These are phyloP conservation scores for Mormyrus lacerda DNA, from an alignment of 2,113 vertebrate species.

Conservation along the genomic window DNA sequence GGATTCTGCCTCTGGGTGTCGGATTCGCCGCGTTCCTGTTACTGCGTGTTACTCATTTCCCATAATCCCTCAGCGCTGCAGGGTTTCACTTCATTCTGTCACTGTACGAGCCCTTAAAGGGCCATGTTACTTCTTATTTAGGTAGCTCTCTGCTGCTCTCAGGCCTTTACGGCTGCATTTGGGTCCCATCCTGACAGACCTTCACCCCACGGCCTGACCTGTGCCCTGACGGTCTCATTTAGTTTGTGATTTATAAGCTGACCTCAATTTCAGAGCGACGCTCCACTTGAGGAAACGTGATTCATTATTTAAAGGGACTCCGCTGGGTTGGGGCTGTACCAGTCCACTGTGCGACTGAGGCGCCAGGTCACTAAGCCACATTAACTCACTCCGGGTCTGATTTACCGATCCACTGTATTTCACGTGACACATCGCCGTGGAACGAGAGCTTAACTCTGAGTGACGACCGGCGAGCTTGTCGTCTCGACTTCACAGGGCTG, in stretches of 20 bases:
- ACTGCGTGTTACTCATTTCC: not conserved
- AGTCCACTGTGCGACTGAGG: not conserved
- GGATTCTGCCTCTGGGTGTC: not conserved
- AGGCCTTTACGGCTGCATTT: not conserved
- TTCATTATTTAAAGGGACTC: conserved; percentile 3
- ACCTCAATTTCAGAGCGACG: not conserved
- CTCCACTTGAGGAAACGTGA: conserved; percentile 5
- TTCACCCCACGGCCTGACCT: not conserved
- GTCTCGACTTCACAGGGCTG: not conserved
- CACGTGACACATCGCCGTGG: not conserved
- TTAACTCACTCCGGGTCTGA: not conserved
- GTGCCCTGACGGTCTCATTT: not conserved
- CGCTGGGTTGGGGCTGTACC: not conserved
- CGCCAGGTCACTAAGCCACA: not conserved
- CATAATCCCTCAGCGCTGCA: not conserved
- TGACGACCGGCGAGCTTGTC: not conserved
- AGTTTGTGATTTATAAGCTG: conserved; percentile 6
- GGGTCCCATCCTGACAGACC: conserved; percentile 3
- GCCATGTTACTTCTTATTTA: not conserved
- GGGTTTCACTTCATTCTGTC: not conserved
- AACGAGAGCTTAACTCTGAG: not conserved
- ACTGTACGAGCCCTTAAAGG: not conserved
- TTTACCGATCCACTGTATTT: not conserved
- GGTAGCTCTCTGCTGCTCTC: not conserved
- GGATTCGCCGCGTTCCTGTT: not conserved